Conservation (phyloP, 2,888 invertebrate species). For the Melanargia galathea region DNA sequence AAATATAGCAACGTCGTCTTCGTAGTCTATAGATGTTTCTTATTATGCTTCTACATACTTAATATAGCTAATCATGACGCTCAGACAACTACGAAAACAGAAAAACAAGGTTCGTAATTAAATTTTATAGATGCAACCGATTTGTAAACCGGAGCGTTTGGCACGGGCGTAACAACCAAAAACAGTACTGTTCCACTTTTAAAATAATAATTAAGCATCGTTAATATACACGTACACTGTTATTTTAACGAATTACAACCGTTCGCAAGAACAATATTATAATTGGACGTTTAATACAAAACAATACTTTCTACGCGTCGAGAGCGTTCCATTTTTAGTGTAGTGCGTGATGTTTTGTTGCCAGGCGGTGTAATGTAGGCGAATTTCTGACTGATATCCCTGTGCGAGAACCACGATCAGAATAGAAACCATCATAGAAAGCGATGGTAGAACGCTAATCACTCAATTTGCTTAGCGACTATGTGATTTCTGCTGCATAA, state of each 20-base stretch:
- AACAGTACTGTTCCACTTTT: constrained; percentile 11
- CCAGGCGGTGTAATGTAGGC: constrained; percentile 58
- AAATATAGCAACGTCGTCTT: not conserved
- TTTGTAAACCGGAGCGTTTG: constrained; percentile 18
- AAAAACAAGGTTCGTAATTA: constrained; percentile 34
- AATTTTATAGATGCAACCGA: constrained; percentile 32
- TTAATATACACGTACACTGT: constrained; percentile 32
- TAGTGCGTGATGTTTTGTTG: constrained; percentile 62
- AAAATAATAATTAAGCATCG: constrained; percentile 20
- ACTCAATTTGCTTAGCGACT: constrained; percentile 59
- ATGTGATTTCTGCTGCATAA: constrained; percentile 78
- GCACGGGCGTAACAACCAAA: constrained; percentile 11
- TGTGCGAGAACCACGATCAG: constrained; percentile 52
- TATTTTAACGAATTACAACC: constrained; percentile 41
- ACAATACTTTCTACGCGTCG: constrained; percentile 72
- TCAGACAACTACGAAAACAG: constrained; percentile 28
- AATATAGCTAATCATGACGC: constrained; percentile 26
- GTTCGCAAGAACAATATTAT: constrained; percentile 37
- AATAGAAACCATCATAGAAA: constrained; percentile 59
- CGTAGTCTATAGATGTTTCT: not conserved
- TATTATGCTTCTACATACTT: constrained; percentile 7
- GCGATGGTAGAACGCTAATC: constrained; percentile 53
- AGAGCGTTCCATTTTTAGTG: constrained; percentile 76
- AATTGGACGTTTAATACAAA: constrained; percentile 50
- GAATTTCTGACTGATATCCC: constrained; percentile 40